Conservation (phyloP, 2,888 invertebrate genomes). For the Drosophila infuscata region DNA sequence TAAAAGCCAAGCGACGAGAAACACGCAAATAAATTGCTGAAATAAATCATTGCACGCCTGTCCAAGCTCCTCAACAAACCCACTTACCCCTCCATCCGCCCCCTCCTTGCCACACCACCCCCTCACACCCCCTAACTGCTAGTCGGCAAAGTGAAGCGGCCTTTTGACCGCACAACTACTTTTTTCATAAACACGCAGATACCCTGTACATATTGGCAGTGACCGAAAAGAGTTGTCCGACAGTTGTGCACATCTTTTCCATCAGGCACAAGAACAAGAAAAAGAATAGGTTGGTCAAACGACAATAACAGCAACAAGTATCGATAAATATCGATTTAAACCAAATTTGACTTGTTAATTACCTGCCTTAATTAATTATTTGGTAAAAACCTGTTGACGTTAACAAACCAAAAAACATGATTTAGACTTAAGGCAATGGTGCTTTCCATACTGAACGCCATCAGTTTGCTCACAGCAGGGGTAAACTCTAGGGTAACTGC, state of each 20-base stretch:
- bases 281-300: not conserved
- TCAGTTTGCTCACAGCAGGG: not conserved
- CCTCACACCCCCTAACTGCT: not conserved
- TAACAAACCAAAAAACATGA: not conserved
- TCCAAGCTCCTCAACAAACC: constrained; percentile 25
- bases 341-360: not conserved
- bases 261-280: not conserved
- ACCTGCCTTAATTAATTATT: not conserved
- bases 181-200: not conserved
- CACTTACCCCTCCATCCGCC: not conserved
- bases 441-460: not conserved
- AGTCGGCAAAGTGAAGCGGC: constrained; percentile 40
- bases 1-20: constrained; percentile 54
- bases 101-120: not conserved
- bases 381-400: not conserved
- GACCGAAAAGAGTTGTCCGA: not conserved
- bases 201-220: constrained; percentile 4
- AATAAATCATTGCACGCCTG: constrained; percentile 79
- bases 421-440: not conserved
- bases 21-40: constrained; percentile 78
- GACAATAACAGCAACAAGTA: not conserved
- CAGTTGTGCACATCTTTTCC: not conserved
- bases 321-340: not conserved
- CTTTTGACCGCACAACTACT: constrained; percentile 66
- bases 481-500: not conserved